Conservation (phyloP, 2,797 vertebrate genomes). For the Ambastaia sidthimunki region DNA sequence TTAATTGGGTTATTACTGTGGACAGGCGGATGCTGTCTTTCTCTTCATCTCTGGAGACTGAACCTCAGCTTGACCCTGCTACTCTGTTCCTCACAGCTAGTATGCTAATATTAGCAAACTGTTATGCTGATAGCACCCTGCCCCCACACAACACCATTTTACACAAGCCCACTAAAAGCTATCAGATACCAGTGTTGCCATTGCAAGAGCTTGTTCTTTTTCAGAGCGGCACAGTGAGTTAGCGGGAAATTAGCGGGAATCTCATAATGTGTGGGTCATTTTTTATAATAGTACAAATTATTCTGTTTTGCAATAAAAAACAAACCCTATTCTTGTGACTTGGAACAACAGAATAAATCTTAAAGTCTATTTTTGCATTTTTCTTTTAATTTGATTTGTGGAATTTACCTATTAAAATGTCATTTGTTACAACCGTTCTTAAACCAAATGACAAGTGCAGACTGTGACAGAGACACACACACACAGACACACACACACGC, state of each 20-base stretch:
- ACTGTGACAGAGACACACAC: neutral
- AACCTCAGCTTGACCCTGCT: conserved; percentile 62
- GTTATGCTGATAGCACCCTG: conserved; percentile 46
- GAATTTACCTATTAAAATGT: no score
- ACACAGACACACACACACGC: no score
- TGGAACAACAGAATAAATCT: no score
- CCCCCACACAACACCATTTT: conserved; percentile 41
- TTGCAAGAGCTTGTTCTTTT: neutral
- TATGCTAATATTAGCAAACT: conserved; percentile 57
- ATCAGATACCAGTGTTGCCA: conserved; percentile 12
- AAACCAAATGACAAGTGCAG: no score
- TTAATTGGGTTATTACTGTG: conserved; percentile 60
- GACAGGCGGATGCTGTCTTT: conserved; percentile 47
- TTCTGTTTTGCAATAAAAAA: no score
- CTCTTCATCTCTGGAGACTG: conserved; percentile 51
- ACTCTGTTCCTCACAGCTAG: conserved; percentile 49
- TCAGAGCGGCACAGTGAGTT: neutral
- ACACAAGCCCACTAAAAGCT: conserved; percentile 31
- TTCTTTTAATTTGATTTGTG: no score
- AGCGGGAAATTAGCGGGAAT: neutral
- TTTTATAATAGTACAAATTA: no score
- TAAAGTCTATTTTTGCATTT: no score
- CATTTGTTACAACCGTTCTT: no score
- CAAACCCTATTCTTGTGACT: no score
- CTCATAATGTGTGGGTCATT: no score